These are phyloP conservation scores for Lordiphosa stackelbergi DNA, from an alignment of 1,140 invertebrate genomes.

Conservation along the genomic window DNA sequence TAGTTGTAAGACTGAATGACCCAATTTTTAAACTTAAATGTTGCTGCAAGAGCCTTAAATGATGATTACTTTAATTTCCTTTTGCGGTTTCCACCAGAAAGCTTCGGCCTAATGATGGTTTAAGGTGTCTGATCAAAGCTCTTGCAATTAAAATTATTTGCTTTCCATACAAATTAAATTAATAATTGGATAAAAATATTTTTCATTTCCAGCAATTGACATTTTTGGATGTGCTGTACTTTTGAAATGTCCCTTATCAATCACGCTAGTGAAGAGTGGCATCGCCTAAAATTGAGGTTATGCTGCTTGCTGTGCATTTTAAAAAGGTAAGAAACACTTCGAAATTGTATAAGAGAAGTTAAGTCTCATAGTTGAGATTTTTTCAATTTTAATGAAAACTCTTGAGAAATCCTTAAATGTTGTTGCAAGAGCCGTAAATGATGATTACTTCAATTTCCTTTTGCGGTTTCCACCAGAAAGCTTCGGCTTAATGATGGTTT, in stretches of 20 bases:
- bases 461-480: conserved; percentile 84
- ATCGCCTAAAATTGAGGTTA: conserved; percentile 34
- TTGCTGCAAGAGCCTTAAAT: conserved; percentile 15
- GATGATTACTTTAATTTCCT: conserved; percentile 78
- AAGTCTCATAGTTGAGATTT: no score
- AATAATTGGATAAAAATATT: no score
- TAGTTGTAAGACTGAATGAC: no score
- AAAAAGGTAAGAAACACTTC: no score
- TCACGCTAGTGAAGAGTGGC: background rate
- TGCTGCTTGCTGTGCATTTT: background rate
- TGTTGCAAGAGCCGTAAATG: conserved; percentile 29
- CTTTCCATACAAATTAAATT: background rate
- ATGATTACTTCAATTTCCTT: conserved; percentile 79
- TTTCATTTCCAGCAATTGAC: background rate
- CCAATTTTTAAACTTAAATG: no score
- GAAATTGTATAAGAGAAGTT: no score
- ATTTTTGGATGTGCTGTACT: no score
- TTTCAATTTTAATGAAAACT: no score
- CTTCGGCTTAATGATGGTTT: conserved; percentile 78
- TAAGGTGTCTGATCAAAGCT: conserved; percentile 79
- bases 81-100: conserved; percentile 84
- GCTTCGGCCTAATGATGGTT: conserved; percentile 78
- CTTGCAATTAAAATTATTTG: background rate
- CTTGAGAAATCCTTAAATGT: background rate
- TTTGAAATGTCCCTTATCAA: no score